Evolutionary conservation across 2,797 vertebrate genomes (phyloP).

Genomic region (Anguilla pacifica): DNA sequence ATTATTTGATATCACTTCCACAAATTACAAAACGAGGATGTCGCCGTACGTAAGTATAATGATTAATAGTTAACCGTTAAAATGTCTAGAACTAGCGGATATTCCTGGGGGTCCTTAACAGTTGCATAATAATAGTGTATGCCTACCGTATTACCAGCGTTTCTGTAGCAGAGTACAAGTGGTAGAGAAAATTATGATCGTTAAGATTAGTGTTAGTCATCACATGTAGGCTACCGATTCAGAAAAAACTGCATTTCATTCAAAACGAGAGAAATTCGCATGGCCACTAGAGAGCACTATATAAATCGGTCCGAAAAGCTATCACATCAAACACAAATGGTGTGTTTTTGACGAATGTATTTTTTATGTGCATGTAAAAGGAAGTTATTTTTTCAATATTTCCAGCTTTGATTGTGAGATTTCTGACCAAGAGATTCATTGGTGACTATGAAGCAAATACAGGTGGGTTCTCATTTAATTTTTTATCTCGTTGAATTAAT

Average conservation of each 20-base stretch:
- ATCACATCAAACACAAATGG: neutral
- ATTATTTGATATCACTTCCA: neutral
- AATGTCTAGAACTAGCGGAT: neutral
- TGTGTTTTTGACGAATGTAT: constrained; percentile 5
- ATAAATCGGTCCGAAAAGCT: neutral
- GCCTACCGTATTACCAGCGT: neutral
- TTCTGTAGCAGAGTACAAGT: neutral
- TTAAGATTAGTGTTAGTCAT: neutral
- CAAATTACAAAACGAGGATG: neutral
- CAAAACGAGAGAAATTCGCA: neutral
- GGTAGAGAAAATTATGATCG: neutral
- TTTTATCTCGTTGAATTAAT: neutral
- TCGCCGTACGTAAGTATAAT: neutral
- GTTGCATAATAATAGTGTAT: neutral
- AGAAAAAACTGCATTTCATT: neutral
- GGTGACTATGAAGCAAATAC: constrained; percentile 94
- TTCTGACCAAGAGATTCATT: constrained; percentile 92
- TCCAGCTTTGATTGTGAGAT: constrained; percentile 88
- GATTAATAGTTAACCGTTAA: neutral
- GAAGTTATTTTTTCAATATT: constrained; percentile 11
- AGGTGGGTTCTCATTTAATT: constrained; percentile 71
- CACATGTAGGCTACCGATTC: neutral
- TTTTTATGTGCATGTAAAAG: constrained; percentile 12
- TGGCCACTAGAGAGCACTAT: constrained; percentile 23
- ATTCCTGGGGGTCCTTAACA: neutral